Percentiles rank a stretch among this genome's conserved stretches.
phyloP scores from a whole-genome alignment of 1,140 invertebrate species.

The Bilobella aurantiaca region DNA sequence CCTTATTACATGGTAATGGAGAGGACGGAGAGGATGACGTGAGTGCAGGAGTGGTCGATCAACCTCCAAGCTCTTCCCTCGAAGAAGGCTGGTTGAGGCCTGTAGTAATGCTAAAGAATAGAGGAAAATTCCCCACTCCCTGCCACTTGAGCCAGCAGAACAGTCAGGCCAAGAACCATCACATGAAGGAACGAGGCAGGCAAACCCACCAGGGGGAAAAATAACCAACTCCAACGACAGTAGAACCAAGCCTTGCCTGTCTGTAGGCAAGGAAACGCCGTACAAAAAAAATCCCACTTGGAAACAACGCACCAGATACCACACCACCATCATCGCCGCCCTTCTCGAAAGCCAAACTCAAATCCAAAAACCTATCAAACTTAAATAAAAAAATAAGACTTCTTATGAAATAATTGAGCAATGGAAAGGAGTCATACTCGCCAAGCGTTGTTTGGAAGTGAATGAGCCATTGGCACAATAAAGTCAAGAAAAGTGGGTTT shows the following conservation, averaged over 20 bases:
- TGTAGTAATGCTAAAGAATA: not conserved
- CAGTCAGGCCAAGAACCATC: conserved; percentile 2
- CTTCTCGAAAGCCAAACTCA: not conserved
- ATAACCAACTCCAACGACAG: not conserved
- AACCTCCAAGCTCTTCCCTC: conserved; percentile 13
- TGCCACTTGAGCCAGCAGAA: too few species aligned
- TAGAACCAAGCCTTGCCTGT: not conserved
- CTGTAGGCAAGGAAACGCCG: not conserved
- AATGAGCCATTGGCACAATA: too few species aligned
- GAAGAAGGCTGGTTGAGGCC: not conserved
- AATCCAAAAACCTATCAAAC: not conserved
- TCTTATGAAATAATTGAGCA: too few species aligned
- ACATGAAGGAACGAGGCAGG: conserved; percentile 2
- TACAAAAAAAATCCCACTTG: not conserved
- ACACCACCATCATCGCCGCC: not conserved
- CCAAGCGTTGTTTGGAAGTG: too few species aligned
- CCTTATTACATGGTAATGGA: not conserved
- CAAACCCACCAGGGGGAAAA: not conserved
- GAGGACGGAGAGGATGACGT: not conserved
- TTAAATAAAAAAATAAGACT: too few species aligned
- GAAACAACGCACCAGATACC: not conserved
- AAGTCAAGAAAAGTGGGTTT: too few species aligned
- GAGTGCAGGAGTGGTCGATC: conserved; percentile 19
- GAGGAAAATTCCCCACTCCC: not conserved
- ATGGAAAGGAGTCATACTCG: too few species aligned